Conservation (phyloP, 1,140 invertebrate genomes). For the fruit fly (Drosophila melanogaster) region Release_6_plus_ISO1_MT NT_033777.3:14826501-14827000, state of each 20-base stretch:
- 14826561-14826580: conserved; percentile 77
- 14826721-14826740: conserved; percentile 80
- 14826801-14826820: conserved; percentile 61
- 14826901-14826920: conserved; percentile 81
- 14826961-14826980: conserved; percentile 77
- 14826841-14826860: conserved; percentile 34
- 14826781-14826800: conserved; percentile 59
- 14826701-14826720: conserved; percentile 77
- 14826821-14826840: conserved; percentile 72
- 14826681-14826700: conserved; percentile 84
- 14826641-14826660: conserved; percentile 78
- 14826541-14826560: conserved; percentile 35
- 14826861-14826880: conserved; percentile 61
- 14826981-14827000: conserved; percentile 76
- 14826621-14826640: conserved; percentile 83
- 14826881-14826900: conserved; percentile 81
- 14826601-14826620: conserved; percentile 80
- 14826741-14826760: conserved; percentile 81
- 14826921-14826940: conserved; percentile 80
- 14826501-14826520: conserved; percentile 70
- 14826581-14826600: conserved; percentile 66
- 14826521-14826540: conserved; percentile 37
- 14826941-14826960: conserved; percentile 81
- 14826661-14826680: conserved; percentile 80
- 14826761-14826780: conserved; percentile 65